These are phyloP conservation scores for Chinchilla lanigera DNA, from an alignment of 2,113 vertebrate species.

Conservation along the genomic window DNA sequence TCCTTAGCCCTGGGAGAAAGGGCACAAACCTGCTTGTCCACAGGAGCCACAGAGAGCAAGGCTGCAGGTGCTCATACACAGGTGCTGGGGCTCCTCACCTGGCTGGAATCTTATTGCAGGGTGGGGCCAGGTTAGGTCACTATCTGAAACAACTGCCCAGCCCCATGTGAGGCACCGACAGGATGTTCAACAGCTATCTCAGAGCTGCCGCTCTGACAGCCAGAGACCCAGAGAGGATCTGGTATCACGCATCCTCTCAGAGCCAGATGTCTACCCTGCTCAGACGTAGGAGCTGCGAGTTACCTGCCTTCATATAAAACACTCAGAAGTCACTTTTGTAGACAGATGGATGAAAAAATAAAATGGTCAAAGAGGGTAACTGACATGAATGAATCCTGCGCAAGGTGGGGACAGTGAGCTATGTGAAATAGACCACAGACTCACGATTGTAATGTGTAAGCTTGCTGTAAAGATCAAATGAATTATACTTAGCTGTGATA, in stretches of 20 bases:
- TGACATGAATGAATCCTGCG: background rate
- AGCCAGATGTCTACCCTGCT: background rate
- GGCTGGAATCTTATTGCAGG: background rate
- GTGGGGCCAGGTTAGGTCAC: background rate
- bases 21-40: background rate
- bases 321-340: background rate
- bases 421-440: fast-evolving
- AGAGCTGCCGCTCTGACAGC: background rate
- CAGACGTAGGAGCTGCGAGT: fast-evolving
- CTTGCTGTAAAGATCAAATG: background rate
- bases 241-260: background rate
- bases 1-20: background rate
- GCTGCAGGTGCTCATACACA: background rate
- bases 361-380: background rate
- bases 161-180: background rate
- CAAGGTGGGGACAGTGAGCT: background rate
- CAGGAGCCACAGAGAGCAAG: background rate
- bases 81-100: background rate
- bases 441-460: background rate
- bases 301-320: background rate
- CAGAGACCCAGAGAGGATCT: background rate
- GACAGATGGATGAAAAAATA: background rate
- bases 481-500: fast-evolving
- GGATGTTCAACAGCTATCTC: background rate
- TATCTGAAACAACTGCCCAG: background rate